phyloP scores from a whole-genome alignment of 2,113 vertebrate genomes.

The human (Homo sapiens) region GRCh38 chr2:154942001-154942500 shows the following conservation, averaged over 20 bases:
- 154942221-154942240: background rate
- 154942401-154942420: background rate
- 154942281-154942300: slow-evolving; percentile 73
- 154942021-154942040: background rate
- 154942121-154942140: background rate
- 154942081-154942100: background rate
- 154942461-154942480: background rate
- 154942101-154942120: background rate
- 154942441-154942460: background rate
- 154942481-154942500: background rate
- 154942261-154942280: slow-evolving; percentile 70
- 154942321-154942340: slow-evolving; percentile 43
- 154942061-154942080: background rate
- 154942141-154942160: slow-evolving; percentile 25
- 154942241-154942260: slow-evolving; percentile 54
- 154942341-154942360: background rate
- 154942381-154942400: slow-evolving; percentile 23
- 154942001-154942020: background rate
- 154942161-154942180: background rate
- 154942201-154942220: background rate
- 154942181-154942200: background rate
- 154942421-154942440: background rate
- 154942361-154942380: slow-evolving; percentile 9
- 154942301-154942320: slow-evolving; percentile 67
- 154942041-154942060: background rate